Percentiles rank a stretch among this genome's conserved stretches.
Evolutionary conservation across 2,888 invertebrate genomes (phyloP).

Genomic region (Drosophila atripex): DNA sequence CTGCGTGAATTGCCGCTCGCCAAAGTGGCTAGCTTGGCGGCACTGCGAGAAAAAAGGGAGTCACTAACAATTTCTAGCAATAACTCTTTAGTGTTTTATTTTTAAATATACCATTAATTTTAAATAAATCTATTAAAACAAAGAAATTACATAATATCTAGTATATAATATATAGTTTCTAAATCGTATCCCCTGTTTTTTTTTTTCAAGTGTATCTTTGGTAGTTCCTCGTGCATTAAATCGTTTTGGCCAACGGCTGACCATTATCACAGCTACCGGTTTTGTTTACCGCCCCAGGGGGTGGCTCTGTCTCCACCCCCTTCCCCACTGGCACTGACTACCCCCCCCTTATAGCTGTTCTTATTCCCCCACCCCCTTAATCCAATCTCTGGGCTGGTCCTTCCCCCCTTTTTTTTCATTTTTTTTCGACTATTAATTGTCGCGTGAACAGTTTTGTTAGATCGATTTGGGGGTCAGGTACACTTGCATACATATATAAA

Average conservation of each 20-base stretch:
- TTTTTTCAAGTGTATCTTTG: conserved; percentile 1
- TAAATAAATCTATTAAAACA: neutral
- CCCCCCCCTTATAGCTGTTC: neutral
- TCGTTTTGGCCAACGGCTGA: conserved; percentile 55
- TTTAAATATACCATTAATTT: neutral
- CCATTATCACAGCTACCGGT: conserved; percentile 76
- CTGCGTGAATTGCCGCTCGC: conserved; percentile 51
- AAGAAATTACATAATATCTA: neutral
- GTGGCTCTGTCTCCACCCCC: neutral
- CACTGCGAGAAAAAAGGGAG: conserved; percentile 1
- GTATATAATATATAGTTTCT: too few relatives aligned
- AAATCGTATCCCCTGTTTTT: too few relatives aligned
- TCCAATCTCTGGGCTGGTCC: neutral
- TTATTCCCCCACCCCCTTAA: neutral
- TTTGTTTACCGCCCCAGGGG: conserved; percentile 20
- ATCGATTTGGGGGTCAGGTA: conserved; percentile 76
- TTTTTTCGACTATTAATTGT: conserved; percentile 67
- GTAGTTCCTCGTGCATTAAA: conserved; percentile 16
- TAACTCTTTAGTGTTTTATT: too few relatives aligned
- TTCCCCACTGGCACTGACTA: neutral
- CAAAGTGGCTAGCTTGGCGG: conserved; percentile 21
- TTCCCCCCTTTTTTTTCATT: neutral
- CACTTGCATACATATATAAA: conserved; percentile 1
- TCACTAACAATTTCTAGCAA: too few relatives aligned
- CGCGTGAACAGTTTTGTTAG: conserved; percentile 76